Base-by-base conservation (phyloP, 2,113 vertebrate genomes). In the Desmodus rotundus region DNA sequence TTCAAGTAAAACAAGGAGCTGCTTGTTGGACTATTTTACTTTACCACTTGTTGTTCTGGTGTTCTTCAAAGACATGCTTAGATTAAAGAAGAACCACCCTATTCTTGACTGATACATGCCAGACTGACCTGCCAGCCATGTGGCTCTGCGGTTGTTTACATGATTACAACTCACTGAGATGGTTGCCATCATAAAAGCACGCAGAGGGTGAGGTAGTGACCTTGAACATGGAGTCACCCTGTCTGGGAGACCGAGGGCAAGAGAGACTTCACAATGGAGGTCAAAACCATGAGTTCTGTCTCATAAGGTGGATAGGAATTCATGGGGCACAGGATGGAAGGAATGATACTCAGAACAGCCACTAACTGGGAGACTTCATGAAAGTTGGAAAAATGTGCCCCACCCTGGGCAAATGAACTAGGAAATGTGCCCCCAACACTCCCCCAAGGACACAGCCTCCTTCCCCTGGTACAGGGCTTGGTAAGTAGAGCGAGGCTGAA, bases 31-130 rank as follows among this genome's bases (percentile, higher is more conserved):
- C 58, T 63, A 26, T 31, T 93, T 76, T 43, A 43, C 24, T 72
- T 82, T n/a, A 43, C 31, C 4, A 11, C 81, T 61, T 72, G 47
- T 36, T 58, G 12, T 14, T 73, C 58, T 22, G 26, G 16, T 80
- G 38, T 63, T 83, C 81, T 88, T 90, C 95, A 96, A 95, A 95
- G 92, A 43, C n/a, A 56, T 12, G 20, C 43, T 81, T n/a, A 72
- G 38, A 81, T 93, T 61, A 89, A 94, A 94, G 76, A 67, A 70
- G n/a, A 84, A 7, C 31, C 31, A n/a, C 22, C 26, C n/a, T 28
- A 10, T 50, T 52, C 63, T 67, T 89, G 74, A 95, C 31, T 20
- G 31, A 84, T 33, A 47, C 0, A 20, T 3, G 33, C 68, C 89
- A 84, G 45, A 56, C 72, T 38, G 33, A 47, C 61, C 67, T 9